Conservation (phyloP, 2,888 invertebrate species). For the Torymus texanus region DNA sequence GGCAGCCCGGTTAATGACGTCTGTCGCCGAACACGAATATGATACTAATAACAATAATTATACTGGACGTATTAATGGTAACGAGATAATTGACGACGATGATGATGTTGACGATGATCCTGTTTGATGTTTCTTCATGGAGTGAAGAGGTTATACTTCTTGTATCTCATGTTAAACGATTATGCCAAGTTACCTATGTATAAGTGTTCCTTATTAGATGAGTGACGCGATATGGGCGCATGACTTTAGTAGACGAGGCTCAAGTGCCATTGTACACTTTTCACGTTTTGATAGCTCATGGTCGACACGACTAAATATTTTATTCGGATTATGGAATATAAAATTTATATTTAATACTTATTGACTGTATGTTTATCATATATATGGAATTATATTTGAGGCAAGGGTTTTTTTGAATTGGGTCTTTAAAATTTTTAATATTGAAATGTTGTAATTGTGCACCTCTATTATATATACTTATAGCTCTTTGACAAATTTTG, state of each 20-base stretch:
- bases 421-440: too few species aligned
- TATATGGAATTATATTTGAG: too few species aligned
- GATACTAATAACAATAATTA: too few species aligned
- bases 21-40: neutral
- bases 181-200: constrained; percentile 32
- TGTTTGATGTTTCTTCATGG: constrained; percentile 5
- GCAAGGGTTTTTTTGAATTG: too few species aligned
- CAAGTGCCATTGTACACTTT: constrained; percentile 41
- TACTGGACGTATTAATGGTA: too few species aligned
- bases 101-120: constrained; percentile 19
- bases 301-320: neutral
- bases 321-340: neutral
- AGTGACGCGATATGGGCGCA: neutral
- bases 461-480: too few species aligned
- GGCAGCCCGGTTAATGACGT: constrained; percentile 34
- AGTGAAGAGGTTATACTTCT: neutral
- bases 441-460: too few species aligned
- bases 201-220: constrained; percentile 31
- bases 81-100: too few species aligned
- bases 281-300: neutral
- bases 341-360: too few species aligned
- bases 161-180: constrained; percentile 4
- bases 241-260: constrained; percentile 15
- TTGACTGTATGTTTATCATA: too few species aligned
- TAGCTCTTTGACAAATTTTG: too few species aligned